Percentiles rank a stretch among this genome's conserved stretches.
These are phyloP conservation scores for Syndactyla subalaris DNA, from an alignment of 2,797 vertebrate genomes.

Conservation along the genomic window DNA sequence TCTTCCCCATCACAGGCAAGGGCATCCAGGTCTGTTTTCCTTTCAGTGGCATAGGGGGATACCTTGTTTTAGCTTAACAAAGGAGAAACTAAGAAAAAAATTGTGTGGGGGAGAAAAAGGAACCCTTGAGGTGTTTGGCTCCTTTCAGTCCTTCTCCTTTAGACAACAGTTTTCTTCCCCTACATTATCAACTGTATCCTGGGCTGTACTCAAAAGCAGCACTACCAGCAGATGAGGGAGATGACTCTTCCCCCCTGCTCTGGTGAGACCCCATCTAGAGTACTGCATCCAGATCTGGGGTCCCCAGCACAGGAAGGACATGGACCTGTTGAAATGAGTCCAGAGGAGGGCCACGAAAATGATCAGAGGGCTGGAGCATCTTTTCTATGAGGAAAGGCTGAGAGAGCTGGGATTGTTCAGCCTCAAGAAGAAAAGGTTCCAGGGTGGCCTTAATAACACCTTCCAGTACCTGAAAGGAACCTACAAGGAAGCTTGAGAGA, in stretches of 20 bases:
- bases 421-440: not conserved
- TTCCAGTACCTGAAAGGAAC: not conserved
- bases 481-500: not conserved
- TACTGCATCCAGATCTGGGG: not conserved
- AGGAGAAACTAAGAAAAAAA: not conserved
- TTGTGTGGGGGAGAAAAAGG: not conserved
- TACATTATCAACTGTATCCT: not conserved
- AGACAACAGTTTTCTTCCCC: not conserved
- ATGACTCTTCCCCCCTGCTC: not conserved
- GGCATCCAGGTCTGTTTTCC: not conserved
- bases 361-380: not conserved
- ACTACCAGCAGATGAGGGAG: not conserved
- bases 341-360: not conserved
- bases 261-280: not conserved
- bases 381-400: not conserved
- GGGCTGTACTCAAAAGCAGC: not conserved
- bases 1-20: not conserved
- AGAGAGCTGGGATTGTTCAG: not conserved
- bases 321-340: not conserved
- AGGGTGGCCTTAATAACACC: not conserved
- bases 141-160: not conserved
- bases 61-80: not conserved
- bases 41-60: not conserved
- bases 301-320: not conserved
- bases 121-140: not conserved